Conservation (phyloP, 2,797 vertebrate genomes). For the Oryzias sinensis region DNA sequence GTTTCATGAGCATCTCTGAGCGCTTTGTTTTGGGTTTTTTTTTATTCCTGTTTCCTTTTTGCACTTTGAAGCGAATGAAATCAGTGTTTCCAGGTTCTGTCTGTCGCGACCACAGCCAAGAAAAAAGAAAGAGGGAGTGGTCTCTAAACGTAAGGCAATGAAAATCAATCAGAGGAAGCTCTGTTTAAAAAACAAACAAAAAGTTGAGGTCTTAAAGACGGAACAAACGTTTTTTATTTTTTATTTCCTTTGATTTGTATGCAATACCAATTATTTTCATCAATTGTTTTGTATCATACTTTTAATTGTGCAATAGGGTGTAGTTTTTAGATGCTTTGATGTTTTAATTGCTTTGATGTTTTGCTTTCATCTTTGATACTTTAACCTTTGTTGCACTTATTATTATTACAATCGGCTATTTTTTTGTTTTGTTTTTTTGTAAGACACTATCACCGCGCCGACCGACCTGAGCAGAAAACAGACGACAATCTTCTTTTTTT, state of each 20-base stretch:
- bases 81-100: constrained; percentile 77
- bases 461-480: constrained; percentile 36
- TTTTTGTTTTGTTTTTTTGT: constrained; percentile 40
- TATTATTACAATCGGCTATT: constrained; percentile 64
- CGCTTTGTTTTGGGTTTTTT: constrained; percentile 24
- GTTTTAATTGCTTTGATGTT: constrained; percentile 55
- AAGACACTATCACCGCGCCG: constrained; percentile 30
- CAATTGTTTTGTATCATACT: constrained; percentile 80
- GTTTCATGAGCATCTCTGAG: constrained; percentile 26
- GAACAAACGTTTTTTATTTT: constrained; percentile 75
- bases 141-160: constrained; percentile 79
- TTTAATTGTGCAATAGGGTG: constrained; percentile 94
- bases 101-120: constrained; percentile 79
- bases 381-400: constrained; percentile 75
- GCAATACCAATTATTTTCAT: constrained; percentile 68
- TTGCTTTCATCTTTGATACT: constrained; percentile 48
- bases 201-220: constrained; percentile 82
- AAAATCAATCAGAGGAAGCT: constrained; percentile 66
- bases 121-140: constrained; percentile 55
- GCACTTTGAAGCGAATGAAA: constrained; percentile 66
- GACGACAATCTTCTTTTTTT: constrained; percentile 60
- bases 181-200: constrained; percentile 34
- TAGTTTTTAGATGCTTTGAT: constrained; percentile 84
- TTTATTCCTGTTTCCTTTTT: constrained; percentile 19
- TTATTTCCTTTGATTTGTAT: constrained; percentile 75